Conservation (phyloP, 1,140 invertebrate species). For the Rhopalosiphum padi region DNA sequence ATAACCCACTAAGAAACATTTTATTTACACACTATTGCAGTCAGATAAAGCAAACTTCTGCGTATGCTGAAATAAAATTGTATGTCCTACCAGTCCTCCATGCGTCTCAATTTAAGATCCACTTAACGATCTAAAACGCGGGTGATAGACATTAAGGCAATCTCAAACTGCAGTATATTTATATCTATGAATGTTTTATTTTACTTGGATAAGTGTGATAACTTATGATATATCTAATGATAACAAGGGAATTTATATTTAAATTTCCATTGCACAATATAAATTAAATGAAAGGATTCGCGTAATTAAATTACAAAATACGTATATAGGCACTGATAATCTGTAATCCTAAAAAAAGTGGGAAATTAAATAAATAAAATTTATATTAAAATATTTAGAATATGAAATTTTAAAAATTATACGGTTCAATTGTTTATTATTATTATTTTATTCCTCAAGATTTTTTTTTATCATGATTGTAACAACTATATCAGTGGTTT, state of each 20-base stretch:
- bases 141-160: background rate
- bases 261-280: background rate
- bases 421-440: background rate
- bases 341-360: background rate
- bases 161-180: background rate
- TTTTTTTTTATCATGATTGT: background rate
- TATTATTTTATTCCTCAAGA: background rate
- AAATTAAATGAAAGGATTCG: background rate
- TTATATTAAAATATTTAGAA: background rate
- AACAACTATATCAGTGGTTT: too few relatives aligned
- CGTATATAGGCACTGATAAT: background rate
- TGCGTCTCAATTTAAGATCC: background rate
- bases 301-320: background rate
- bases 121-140: background rate
- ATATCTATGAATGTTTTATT: background rate
- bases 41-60: slow-evolving; percentile 21
- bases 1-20: background rate
- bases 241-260: background rate
- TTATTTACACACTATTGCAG: slow-evolving; percentile 23
- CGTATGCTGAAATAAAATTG: background rate
- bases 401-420: background rate
- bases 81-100: background rate
- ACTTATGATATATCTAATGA: background rate
- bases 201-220: background rate
- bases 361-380: background rate